Base-by-base conservation (phyloP, 1,140 invertebrate genomes). In the Dreissena polymorpha region DNA sequence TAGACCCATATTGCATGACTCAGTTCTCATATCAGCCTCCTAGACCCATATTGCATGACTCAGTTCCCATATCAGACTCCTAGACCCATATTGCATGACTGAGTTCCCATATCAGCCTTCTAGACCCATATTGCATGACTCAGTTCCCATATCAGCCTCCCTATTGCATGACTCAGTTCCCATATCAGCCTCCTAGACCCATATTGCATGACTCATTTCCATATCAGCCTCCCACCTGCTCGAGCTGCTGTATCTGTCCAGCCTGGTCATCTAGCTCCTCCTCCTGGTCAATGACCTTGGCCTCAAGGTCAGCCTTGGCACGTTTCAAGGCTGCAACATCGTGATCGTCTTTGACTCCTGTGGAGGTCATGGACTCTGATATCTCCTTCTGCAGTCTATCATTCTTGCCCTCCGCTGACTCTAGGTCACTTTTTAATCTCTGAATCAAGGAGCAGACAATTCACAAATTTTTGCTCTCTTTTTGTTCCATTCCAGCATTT, bases 221-320 rank as follows among this genome's bases (percentile, higher is more conserved):
- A 39, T 39, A 5, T 39, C 3, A 39, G 39, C 49, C n/a, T 70
- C 69, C 10, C 65, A 91, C 90, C 88, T 93, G 96, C 95, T 92
- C 92, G 60, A 93, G 80, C 75, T 92, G 91, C 74, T 93, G 97
- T 50, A 93, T 93, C 73, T 90, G 88, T 25, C 97, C 97, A 0
- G 97, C 97, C 85, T 98, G 94, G 89, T 99, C 97, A 91, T 99
- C 98, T 29, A 99, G 93, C 90, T 99, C 98, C 92, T 99, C 98
- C 89, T 99, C 97, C 93, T 98, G 97, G 89, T 99, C 97, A 89
- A 97, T 96, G 6, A 96, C 92, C 83, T 97, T 96, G 51, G 96
- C 94, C 89, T 98, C 97, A n/a, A 97, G 94, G 70, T 98, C 97
- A 89, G 97, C 95, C 89, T 97, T 97, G 0, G 95, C 95, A 88